Conservation (phyloP, 2,888 invertebrate species). For the Caenorhabditis becei region DNA sequence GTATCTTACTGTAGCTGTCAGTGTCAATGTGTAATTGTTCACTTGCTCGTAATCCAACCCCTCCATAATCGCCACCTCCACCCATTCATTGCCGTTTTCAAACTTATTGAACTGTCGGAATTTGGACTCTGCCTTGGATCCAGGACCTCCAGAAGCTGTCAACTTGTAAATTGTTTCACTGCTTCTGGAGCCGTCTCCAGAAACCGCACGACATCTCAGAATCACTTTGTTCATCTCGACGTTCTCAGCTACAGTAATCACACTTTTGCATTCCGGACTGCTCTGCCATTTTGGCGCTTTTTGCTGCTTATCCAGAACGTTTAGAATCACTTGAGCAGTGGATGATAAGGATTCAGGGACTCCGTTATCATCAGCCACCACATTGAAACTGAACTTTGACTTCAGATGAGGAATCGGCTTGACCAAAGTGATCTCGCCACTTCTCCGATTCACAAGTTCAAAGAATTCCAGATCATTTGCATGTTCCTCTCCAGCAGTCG, state of each 20-base stretch:
- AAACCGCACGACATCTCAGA: slow-evolving; percentile 75
- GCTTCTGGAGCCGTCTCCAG: slow-evolving; percentile 67
- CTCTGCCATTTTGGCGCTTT: slow-evolving; percentile 78
- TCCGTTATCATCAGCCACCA: slow-evolving; percentile 89
- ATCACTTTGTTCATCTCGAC: slow-evolving; percentile 76
- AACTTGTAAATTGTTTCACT: slow-evolving; percentile 53
- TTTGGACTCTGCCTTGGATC: slow-evolving; percentile 68
- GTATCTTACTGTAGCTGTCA: slow-evolving; percentile 78
- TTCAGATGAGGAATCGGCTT: slow-evolving; percentile 70
- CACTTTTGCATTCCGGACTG: slow-evolving; percentile 68
- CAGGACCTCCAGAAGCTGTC: slow-evolving; percentile 53
- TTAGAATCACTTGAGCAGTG: slow-evolving; percentile 87
- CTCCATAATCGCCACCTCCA: slow-evolving; percentile 78
- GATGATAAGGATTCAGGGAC: slow-evolving; percentile 85
- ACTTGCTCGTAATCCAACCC: slow-evolving; percentile 79
- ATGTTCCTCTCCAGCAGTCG: slow-evolving; percentile 70
- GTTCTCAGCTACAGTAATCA: slow-evolving; percentile 73
- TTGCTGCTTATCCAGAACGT: slow-evolving; percentile 74
- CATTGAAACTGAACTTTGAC: slow-evolving; percentile 84
- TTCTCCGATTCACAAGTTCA: slow-evolving; percentile 57
- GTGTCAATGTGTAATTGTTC: slow-evolving; percentile 78
- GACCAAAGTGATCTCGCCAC: slow-evolving; percentile 72
- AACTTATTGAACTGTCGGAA: slow-evolving; percentile 79
- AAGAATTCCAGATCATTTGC: slow-evolving; percentile 69
- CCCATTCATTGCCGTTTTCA: slow-evolving; percentile 71